Conservation (phyloP, 2,113 vertebrate species). For the Ginglymostoma cirratum region DNA sequence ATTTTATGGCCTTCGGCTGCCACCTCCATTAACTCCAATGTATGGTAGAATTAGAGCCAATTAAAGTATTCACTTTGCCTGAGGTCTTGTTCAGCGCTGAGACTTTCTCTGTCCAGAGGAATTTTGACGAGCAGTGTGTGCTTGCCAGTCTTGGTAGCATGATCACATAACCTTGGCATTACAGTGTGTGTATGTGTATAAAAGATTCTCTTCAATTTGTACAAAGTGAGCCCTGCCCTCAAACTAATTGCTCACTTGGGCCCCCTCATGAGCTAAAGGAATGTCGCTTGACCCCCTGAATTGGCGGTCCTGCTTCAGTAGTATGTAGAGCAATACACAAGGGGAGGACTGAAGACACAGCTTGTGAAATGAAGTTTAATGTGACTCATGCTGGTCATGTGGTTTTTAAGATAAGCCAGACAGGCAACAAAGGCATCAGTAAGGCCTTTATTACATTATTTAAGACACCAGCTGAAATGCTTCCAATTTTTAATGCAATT, state of each 20-base stretch:
- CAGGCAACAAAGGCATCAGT: background rate
- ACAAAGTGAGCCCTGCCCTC: background rate
- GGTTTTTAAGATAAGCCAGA: background rate
- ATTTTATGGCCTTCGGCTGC: background rate
- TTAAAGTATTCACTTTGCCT: no score
- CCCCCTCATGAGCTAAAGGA: background rate
- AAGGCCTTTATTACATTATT: background rate
- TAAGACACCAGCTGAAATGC: background rate
- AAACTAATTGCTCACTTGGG: background rate
- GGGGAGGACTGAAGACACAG: background rate
- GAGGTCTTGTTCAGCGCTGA: background rate
- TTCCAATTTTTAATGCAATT: slow-evolving; percentile 16
- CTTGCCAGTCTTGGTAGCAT: background rate
- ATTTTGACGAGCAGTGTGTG: background rate
- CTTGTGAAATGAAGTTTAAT: background rate
- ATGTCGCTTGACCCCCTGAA: background rate
- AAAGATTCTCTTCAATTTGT: background rate
- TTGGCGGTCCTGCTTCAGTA: background rate
- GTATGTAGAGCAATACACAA: background rate
- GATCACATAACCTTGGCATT: background rate
- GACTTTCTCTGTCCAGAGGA: background rate
- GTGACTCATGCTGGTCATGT: slow-evolving; percentile 24
- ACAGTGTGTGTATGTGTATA: background rate
- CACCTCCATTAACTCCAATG: background rate
- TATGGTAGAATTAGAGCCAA: background rate